Evolutionary conservation across 2,797 vertebrate genomes (phyloP).

Genomic region (Sebastes itinus): DNA sequence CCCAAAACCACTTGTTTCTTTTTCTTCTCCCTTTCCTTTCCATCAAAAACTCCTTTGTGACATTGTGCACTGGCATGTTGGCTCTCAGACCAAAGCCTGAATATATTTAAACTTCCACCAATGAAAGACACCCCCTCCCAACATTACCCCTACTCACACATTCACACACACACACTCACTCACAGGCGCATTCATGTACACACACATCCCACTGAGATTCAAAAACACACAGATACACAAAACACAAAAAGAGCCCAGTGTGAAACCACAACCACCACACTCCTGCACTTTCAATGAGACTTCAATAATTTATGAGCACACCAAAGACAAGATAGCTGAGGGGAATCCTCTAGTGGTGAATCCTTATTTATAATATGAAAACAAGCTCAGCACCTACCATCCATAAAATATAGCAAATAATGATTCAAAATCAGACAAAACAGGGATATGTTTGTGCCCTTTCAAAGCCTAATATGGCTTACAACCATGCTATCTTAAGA

Average conservation of each 20-base stretch:
- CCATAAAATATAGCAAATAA: constrained; percentile 6
- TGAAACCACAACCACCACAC: constrained; percentile 41
- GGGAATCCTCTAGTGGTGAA: constrained; percentile 31
- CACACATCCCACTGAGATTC: constrained; percentile 23
- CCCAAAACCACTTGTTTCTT: constrained; percentile 74
- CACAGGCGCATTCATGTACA: not conserved
- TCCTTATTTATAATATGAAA: constrained; percentile 35
- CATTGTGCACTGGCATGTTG: constrained; percentile 66
- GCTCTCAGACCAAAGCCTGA: constrained; percentile 63
- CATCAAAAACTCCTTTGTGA: constrained; percentile 75
- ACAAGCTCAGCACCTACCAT: constrained; percentile 8
- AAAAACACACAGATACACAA: constrained; percentile 34
- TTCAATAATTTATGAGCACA: constrained; percentile 65
- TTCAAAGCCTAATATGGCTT: not conserved
- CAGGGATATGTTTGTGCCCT: not conserved
- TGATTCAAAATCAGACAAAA: constrained; percentile 1
- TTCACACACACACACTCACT: constrained; percentile 1
- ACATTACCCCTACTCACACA: constrained; percentile 19
- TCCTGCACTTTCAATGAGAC: constrained; percentile 43
- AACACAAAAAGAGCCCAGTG: constrained; percentile 36
- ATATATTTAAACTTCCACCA: constrained; percentile 63
- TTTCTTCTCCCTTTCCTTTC: constrained; percentile 63
- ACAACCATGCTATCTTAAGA: not conserved
- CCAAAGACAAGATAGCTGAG: constrained; percentile 38
- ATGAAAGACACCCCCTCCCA: constrained; percentile 23